phyloP scores from a whole-genome alignment of 1,140 invertebrate species.

The Drosophila sp. region DNA sequence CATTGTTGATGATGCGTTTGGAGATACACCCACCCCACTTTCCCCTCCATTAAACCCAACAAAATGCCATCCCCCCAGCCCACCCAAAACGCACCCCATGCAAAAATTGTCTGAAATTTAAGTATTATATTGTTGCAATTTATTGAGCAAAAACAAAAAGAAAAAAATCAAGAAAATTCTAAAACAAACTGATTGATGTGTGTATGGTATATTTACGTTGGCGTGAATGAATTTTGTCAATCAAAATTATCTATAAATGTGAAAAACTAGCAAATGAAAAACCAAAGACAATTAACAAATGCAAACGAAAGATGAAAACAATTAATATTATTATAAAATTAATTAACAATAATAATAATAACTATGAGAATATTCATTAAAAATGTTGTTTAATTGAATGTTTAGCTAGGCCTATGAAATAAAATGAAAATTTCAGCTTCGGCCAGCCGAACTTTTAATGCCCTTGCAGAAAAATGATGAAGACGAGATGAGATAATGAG shows the following conservation, averaged over 20 bases:
- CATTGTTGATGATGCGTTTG: not conserved
- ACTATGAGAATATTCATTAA: slow-evolving; percentile 13
- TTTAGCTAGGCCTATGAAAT: slow-evolving; percentile 70
- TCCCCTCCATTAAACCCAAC: not conserved
- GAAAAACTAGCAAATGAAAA: slow-evolving; percentile 32
- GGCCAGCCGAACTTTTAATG: slow-evolving; percentile 1
- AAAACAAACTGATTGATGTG: slow-evolving; percentile 39
- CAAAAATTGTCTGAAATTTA: slow-evolving; percentile 43
- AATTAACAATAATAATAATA: slow-evolving; percentile 8
- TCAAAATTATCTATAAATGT: slow-evolving; percentile 42
- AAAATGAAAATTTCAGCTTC: slow-evolving; percentile 22
- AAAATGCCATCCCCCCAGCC: slow-evolving; percentile 28
- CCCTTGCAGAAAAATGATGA: slow-evolving; percentile 1
- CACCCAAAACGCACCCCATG: slow-evolving; percentile 34
- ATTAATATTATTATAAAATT: slow-evolving; percentile 1
- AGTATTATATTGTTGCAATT: slow-evolving; percentile 52
- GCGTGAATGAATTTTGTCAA: slow-evolving; percentile 46
- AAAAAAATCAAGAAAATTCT: not conserved
- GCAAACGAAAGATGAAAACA: slow-evolving; percentile 21
- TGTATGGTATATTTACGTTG: slow-evolving; percentile 46
- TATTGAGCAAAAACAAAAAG: slow-evolving; percentile 13
- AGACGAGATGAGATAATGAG: too few relatives aligned
- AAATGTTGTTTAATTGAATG: slow-evolving; percentile 45
- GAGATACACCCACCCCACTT: not conserved
- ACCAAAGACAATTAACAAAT: slow-evolving; percentile 37